Evolutionary conservation across 2,113 vertebrate species (phyloP).

Genomic region (Protobothrops flavoviridis): DNA sequence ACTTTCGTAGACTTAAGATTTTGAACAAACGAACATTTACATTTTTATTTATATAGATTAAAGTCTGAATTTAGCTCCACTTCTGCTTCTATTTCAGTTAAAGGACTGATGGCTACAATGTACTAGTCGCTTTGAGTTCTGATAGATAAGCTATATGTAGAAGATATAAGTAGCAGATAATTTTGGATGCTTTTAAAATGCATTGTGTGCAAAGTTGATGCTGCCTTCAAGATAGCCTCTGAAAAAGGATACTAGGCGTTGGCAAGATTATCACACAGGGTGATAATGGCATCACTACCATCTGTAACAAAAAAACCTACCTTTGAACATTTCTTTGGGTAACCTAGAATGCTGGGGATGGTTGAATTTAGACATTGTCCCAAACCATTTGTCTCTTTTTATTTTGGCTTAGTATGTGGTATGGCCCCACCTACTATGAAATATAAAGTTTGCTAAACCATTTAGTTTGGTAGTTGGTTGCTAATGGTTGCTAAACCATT

Average conservation of each 20-base stretch:
- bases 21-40: no score
- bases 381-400: neutral
- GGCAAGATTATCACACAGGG: neutral
- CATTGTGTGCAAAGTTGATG: neutral
- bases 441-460: no score
- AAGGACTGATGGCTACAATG: neutral
- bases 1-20: no score
- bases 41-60: neutral
- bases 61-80: neutral
- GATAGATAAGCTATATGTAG: neutral
- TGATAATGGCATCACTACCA: neutral
- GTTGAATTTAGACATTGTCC: neutral
- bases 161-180: no score
- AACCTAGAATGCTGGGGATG: neutral
- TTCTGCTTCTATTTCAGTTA: neutral
- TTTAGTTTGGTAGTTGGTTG: no score
- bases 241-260: neutral
- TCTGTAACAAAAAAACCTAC: neutral
- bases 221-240: neutral
- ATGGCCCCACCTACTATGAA: no score
- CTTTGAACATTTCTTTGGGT: neutral
- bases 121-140: neutral
- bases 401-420: neutral
- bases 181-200: neutral
- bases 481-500: no score